phyloP scores from a whole-genome alignment of 2,113 vertebrate genomes.

The Osmerus eperlanus region DNA sequence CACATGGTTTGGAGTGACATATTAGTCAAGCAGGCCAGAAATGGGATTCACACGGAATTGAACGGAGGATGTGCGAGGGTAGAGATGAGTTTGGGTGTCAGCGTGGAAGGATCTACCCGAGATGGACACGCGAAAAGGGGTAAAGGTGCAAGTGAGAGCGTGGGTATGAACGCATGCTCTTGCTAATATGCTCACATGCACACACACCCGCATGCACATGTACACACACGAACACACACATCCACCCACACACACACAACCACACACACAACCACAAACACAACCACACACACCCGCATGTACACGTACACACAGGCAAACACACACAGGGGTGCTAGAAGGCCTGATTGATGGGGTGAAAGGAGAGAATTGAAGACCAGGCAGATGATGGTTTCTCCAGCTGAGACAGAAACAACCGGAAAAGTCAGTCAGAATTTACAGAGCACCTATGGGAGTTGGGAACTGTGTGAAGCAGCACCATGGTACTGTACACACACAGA shows the following conservation, averaged over 20 bases:
- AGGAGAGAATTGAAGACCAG: not conserved
- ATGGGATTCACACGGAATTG: conserved; percentile 58
- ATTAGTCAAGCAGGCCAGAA: conserved; percentile 47
- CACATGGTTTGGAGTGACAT: conserved; percentile 16
- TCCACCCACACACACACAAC: not conserved
- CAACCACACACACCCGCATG: not conserved
- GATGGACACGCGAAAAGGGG: conserved; percentile 12
- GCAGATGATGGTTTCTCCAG: conserved; percentile 11
- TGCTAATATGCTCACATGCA: too few relatives aligned
- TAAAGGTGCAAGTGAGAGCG: too few relatives aligned
- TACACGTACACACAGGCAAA: not conserved
- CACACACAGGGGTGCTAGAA: too few relatives aligned
- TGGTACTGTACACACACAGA: too few relatives aligned
- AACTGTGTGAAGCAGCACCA: too few relatives aligned
- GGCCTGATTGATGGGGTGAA: conserved; percentile 11
- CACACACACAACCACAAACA: conserved; percentile 7
- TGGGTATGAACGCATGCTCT: too few relatives aligned
- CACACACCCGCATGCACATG: too few relatives aligned
- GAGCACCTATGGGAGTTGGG: not conserved
- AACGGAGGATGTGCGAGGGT: conserved; percentile 41
- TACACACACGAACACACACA: too few relatives aligned
- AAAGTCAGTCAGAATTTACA: conserved; percentile 34
- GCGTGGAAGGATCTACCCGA: too few relatives aligned
- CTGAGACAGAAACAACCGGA: conserved; percentile 25
- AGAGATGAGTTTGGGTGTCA: not conserved